Conservation (phyloP, 2,113 vertebrate species). For the human region GRCh38 chr4:138328501-138329000, state of each 20-base stretch:
- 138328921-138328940: neutral
- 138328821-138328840: neutral
- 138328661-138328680: neutral
- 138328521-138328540: neutral
- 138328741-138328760: neutral
- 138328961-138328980: neutral
- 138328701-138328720: neutral
- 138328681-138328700: neutral
- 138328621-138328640: neutral
- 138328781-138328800: too few species aligned
- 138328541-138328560: neutral
- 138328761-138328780: neutral
- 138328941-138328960: neutral
- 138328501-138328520: neutral
- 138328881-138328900: neutral
- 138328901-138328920: neutral
- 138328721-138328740: neutral
- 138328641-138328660: neutral
- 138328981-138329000: neutral
- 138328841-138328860: neutral
- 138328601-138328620: neutral
- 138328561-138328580: neutral
- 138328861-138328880: neutral
- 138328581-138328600: neutral
- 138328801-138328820: neutral